Base-by-base conservation (phyloP, 1,140 invertebrate genomes). In the Apis florea region DNA sequence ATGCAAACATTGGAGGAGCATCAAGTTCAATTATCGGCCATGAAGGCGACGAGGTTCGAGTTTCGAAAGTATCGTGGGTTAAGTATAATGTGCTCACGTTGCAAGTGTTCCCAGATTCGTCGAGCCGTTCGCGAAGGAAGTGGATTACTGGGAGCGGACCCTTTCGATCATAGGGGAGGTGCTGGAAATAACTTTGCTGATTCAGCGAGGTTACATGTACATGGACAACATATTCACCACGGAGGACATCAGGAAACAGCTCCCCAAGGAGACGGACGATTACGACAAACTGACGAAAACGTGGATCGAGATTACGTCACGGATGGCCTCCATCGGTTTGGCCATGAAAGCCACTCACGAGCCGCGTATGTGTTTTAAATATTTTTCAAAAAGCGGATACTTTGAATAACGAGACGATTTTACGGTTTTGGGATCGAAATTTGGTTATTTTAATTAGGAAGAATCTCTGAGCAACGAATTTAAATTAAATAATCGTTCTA, bases 221-320 rank as follows among this genome's bases (percentile, higher is more conserved):
- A 97, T 98, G 47, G 97, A 97, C 94, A 97, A 96, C 91, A 98
- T 98, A 89, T 98, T 98, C 92, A 94, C 93, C 86, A 96, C 96
- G 4, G 97, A 97, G 92, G 97, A 98, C 91, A 97, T 98, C 76
- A 94, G 96, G 88, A 96, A 96, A 85, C 97, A 98, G 91, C 92
- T 98, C 58, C 97, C 97, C 1, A 94, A 95, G 73, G 97, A 98
- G 93, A 95, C 96, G 4, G 94, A 95, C 88, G 95, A 96, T 87
- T 98, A 98, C 94, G 95, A 96, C 91, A 93, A 94, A 66, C 92
- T 98, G 15, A 96, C 96, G 31, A 92, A 94, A 59, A 95, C 95
- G 68, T 98, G 97, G 96, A 96, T 94, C 78, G 94, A 95, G 80
- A 96, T 97, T 63, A 97, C 97, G n/a, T 85, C 78, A 31, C 76